Evolutionary conservation across 2,113 vertebrate genomes (phyloP).

Genomic region (Irena cyanogastra): DNA sequence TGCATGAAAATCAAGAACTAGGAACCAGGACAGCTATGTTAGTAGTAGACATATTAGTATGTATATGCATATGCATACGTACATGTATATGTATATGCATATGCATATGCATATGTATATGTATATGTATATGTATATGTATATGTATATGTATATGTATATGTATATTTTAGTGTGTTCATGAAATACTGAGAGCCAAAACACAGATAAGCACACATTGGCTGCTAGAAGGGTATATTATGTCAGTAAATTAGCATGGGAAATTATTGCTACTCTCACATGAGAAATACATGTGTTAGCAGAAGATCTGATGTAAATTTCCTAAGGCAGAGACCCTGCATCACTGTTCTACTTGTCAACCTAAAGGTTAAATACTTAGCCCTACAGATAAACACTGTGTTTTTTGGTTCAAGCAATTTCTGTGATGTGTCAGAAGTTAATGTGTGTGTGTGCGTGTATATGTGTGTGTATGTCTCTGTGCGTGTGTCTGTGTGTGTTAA

Average conservation of each 20-base stretch:
- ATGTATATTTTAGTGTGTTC: too few species aligned
- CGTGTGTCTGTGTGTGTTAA: too few species aligned
- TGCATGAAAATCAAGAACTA: neutral
- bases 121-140: too few species aligned
- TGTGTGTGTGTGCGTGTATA: too few species aligned
- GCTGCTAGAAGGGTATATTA: neutral
- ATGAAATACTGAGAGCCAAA: neutral
- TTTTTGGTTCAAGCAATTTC: neutral
- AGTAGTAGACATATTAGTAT: too few species aligned
- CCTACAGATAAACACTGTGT: neutral
- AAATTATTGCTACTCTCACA: neutral
- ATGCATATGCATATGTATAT: too few species aligned
- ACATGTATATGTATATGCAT: too few species aligned
- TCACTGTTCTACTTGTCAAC: neutral
- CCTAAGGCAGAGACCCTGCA: neutral
- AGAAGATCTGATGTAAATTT: neutral
- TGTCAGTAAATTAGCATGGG: neutral
- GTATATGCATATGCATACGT: too few species aligned
- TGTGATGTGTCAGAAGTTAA: neutral
- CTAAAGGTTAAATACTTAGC: neutral
- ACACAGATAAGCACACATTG: neutral
- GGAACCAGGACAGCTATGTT: neutral
- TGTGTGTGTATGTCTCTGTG: too few species aligned
- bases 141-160: too few species aligned
- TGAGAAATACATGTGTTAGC: neutral